These are phyloP conservation scores for Pagrus major DNA, from an alignment of 2,113 vertebrate species.

Conservation along the genomic window DNA sequence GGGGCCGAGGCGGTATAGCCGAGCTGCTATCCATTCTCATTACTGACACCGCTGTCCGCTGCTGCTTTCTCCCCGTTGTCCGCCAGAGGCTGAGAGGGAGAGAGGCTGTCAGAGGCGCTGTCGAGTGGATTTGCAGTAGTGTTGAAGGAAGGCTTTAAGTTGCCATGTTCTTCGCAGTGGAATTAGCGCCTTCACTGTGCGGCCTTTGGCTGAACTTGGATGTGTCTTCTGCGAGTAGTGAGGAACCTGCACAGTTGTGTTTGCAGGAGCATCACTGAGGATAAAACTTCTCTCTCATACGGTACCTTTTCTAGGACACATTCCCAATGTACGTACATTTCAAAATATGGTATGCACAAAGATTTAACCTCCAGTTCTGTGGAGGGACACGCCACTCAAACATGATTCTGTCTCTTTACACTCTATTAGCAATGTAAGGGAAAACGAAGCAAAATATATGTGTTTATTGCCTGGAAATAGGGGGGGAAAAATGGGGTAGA, in stretches of 20 bases:
- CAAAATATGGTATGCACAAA: background rate
- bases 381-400: no score
- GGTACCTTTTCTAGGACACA: background rate
- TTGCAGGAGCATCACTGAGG: background rate
- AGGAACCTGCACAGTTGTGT: conserved; percentile 1
- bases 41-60: conserved; percentile 62
- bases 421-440: no score
- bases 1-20: conserved; percentile 40
- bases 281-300: background rate
- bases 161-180: conserved; percentile 7
- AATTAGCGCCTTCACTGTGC: conserved; percentile 12
- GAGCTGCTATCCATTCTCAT: conserved; percentile 77
- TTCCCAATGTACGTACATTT: conserved; percentile 1
- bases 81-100: conserved; percentile 41
- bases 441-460: no score
- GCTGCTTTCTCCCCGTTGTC: conserved; percentile 41
- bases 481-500: no score
- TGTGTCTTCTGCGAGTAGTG: background rate
- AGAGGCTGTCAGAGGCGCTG: conserved; percentile 17
- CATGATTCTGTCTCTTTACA: no score
- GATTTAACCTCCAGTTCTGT: background rate
- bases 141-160: conserved; percentile 34
- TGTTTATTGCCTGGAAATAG: no score
- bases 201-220: conserved; percentile 40
- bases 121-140: conserved; percentile 32